Evolutionary conservation across 2,888 invertebrate genomes (phyloP), one percentile per base, ranked within the genome.

Genomic region (Anticlea derivata): DNA sequence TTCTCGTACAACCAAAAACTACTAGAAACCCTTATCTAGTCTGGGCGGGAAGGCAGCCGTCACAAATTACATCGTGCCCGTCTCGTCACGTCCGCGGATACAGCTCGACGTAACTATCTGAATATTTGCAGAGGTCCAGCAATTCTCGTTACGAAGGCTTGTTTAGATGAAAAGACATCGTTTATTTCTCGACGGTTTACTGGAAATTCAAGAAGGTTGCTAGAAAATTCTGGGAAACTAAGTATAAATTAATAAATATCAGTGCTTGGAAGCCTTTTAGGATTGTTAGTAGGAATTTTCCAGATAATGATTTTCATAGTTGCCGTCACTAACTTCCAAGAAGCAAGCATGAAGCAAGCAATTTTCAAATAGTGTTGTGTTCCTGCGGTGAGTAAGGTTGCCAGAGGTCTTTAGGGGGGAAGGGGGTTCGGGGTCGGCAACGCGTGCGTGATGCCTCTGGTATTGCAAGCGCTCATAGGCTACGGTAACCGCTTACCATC

Each of bases 11-110:
- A 11, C 33, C 11, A 2, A 39, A 23, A 50, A 40, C 40, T 46
- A 52, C 54, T 47, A 39, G 37, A 52, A 47, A 38, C 52, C 46
- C 55, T 61, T 61, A 60, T 58, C 60, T 55, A 39, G 54, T 46
- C 39, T 47, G 58, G 35, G 24, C 41, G 48, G 49, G 39, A 35
- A 46, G 43, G 39, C 55, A 54, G 50, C 50, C 58, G 48, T 56
- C 47, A 56, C 60, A 61, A 62, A 62, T 62, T 60, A 55, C 58
- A 12, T 2, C 31, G 45, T 41, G 37, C 44, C 41, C 37, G 50
- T 50, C 59, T 45, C 53, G 59, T 51, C 52, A 58, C 60, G 58
- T 60, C 29, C 40, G 34, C 41, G 31, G 55, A 54, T 48, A 53
- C 52, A 53, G 46, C 53, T 55, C 46, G 44, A 49, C 45, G 33